Base-by-base conservation (phyloP, 92 coral and sea anemone genomes). In the Porites divaricata region DNA sequence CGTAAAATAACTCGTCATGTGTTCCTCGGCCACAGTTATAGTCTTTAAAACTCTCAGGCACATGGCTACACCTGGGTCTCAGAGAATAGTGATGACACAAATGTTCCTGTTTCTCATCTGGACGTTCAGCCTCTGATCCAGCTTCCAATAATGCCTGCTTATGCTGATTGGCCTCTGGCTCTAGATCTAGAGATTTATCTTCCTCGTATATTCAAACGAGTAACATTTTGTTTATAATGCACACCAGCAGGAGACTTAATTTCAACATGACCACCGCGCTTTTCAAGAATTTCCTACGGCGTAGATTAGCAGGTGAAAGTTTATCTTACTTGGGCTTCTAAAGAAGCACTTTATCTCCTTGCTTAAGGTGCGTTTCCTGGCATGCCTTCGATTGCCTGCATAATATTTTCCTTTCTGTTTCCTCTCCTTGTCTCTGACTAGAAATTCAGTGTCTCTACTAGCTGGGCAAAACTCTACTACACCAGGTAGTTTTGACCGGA, bases 381-480 rank as follows among this genome's bases (percentile, higher is more conserved):
- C 66, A 62, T 21, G 20, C n/a, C 66, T 11, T 21, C 15, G 19
- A 62, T 62, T 62, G 1, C n/a, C 66, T 15, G 66, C 22, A 19
- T 62, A 62, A 62, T 62, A 22, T 62, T 81, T 81, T 69, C 23
- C 67, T 67, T 75, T 81, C 35, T 26, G 35, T 26, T 26, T 26
- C 35, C 35, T 26, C 35, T 26, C 35, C 1, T 26, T 26, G 35
- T 26, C 35, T 26, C 35, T 26, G 35, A 1, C 35, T 26, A 26
- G 35, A 26, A 26, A 26, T 26, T 26, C 86, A 68, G 8, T 70
- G 68, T 81, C 86, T 52, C 66, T 51, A 68, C 62, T 68, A 68
- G 26, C 85, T 80, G 85, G 51, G 54, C 85, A 19, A 56, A 81
- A 71, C 19, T 81, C 65, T 49, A 1, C 35, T 26, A 26, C 35